Evolutionary conservation across 2,113 vertebrate species (phyloP), one percentile per base, ranked within the genome.

Genomic region (Philantomba maxwellii): DNA sequence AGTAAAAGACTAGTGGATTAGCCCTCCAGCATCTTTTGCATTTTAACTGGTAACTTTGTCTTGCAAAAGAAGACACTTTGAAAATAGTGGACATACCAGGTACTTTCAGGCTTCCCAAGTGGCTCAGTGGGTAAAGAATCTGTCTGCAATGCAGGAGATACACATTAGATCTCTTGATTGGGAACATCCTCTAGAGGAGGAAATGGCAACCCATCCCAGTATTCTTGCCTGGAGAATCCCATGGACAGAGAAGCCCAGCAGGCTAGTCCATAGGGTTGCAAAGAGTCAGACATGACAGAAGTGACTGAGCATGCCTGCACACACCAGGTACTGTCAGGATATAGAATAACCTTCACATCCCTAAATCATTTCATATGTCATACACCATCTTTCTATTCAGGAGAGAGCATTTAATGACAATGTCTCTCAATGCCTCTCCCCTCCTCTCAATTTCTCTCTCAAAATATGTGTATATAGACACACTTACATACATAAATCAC

Each of bases 31-130:
- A 89, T 62, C 39, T 81, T 93, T 83, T 26, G 6, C 2, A 62
- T 96, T 88, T 83, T 93, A 66, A 87, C 17, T 45, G 33, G 23
- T 83, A 53, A 3, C 7, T 89, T 75, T 86, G 43, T 96, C 49
- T 39, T 87, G 75, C 19, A 87, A 70, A 82, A 83, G 25, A 83
- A 70, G 2, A 43, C 47, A 33, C 9, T 16, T 19, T 86, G 60
- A 75, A 43, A 75, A 75, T 75, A 11, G 70, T 26, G 23, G 23
- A 43, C 36, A 3, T 14, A 75, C 12, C 70, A 75, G 21, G 70
- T 75, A 75, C 1, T 43, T 43, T 75, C 36, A 43, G 23, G 36
- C 70, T 75, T 75, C 12, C 33, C 23, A 26, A 13, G 70, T 25
- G 36, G 12, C 36, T 25, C 36, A 43, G 70, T 75, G 36, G 70